These are phyloP conservation scores for Philhelius pedissequus DNA, from an alignment of 2,888 invertebrate species.

Conservation along the genomic window DNA sequence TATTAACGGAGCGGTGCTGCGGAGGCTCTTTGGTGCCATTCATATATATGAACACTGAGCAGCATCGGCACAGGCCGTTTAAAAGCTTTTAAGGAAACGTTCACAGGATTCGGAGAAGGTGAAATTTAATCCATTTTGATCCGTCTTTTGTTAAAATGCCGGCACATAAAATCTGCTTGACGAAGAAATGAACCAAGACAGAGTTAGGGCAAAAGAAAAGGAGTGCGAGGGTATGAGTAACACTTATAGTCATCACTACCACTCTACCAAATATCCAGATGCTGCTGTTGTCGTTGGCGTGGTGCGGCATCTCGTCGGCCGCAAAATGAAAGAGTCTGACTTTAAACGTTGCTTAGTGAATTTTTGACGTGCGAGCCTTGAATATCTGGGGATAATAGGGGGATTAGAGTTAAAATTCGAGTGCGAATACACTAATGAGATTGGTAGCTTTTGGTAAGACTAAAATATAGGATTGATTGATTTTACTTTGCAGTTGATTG, in stretches of 20 bases:
- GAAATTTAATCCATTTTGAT: conserved; percentile 68
- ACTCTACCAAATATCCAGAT: not conserved
- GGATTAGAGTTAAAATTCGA: not conserved
- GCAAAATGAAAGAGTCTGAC: not conserved
- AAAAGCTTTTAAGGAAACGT: conserved; percentile 66
- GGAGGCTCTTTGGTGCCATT: conserved; percentile 38
- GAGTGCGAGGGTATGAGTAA: not conserved
- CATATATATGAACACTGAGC: too few relatives aligned
- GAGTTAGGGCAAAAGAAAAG: not conserved
- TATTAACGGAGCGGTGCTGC: too few relatives aligned
- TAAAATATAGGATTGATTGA: not conserved
- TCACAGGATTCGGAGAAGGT: conserved; percentile 57
- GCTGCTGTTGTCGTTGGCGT: not conserved
- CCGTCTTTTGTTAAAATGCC: conserved; percentile 44
- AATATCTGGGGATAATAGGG: not conserved
- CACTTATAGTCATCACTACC: not conserved
- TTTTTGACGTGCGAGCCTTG: not conserved
- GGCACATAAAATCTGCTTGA: conserved; percentile 37
- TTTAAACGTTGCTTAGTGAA: not conserved
- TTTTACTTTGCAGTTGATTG: not conserved
- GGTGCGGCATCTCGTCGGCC: too few relatives aligned
- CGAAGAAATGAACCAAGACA: conserved; percentile 57
- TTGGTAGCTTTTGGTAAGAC: not conserved
- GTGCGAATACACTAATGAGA: conserved; percentile 4
- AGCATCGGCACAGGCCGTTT: conserved; percentile 56